Evolutionary conservation across 1,140 invertebrate genomes (phyloP), one percentile per base, ranked within the genome.

Genomic region (Dinoponera quadriceps): DNA sequence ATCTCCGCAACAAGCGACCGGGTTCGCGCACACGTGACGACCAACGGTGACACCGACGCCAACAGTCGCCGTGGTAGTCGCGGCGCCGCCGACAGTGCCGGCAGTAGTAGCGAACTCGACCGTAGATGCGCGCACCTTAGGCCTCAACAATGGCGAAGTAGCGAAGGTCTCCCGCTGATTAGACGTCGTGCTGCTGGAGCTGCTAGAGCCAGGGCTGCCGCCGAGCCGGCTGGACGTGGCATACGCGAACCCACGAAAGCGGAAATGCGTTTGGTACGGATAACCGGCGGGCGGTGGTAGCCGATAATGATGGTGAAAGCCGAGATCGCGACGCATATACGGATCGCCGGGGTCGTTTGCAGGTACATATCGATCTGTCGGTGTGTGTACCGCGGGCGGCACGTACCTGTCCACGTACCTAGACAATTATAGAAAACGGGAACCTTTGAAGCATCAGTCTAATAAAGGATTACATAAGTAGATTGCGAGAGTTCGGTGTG

Each of bases 241-340:
- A 55, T 94, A 94, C 1, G 92, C 89, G 65, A 94, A 92, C 16
- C 93, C 92, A 11, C 94, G 92, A 44, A 94, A 92, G 0, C 94
- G 91, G 80, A 92, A 94, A 73, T 94, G 92, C 9, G 92, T 88
- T 27, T 94, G 92, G 87, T 95, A 93, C 66, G 92, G 90, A 75
- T 93, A 93, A 16, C 92, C 92, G 51, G 87, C 83, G 11, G 92
- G 91, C 48, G 94, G 92, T 27, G 95, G 95, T 91, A 95, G 93
- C 91, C 95, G 94, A 85, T 96, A 96, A 85, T 95, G 94, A 89
- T 95, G 94, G 88, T 96, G 95, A 85, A 95, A 96, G 9, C 94
- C 94, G 16, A 96, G 92, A 85, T 96, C 95, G 3, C 95, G 93
- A 83, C 95, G 91, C 94, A 96, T 95, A 85, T 96, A 96, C 1